Evolutionary conservation across 2,113 vertebrate genomes (phyloP), one percentile per base, ranked within the genome.

Genomic region (Silurus glanis): DNA sequence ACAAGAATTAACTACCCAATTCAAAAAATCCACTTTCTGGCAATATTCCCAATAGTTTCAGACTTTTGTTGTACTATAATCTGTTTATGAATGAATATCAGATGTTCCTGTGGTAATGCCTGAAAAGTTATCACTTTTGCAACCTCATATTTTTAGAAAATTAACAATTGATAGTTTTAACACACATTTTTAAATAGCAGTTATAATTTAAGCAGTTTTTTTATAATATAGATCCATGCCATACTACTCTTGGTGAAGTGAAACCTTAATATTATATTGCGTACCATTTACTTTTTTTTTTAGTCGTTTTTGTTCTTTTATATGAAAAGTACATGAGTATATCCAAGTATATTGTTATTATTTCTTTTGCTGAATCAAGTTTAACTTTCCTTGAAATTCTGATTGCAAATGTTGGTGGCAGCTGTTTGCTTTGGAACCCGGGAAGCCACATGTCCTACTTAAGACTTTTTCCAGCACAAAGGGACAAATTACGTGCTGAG

Each of bases 381-480:
- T 74, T 75, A 75, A 75, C 72, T 75, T 51, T 75, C 72, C 47
- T 0, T 75, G 72, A 47, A 78, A 55, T 78, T 78, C 13, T 78
- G 12, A 49, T 78, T 75, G 51, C 47, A 75, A 75, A 55, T 55
- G 74, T 28, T 55, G 74, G 74, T 78, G 74, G 72, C 72, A 75
- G 74, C 74, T 78, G 51, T 78, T 78, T 78, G 74, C 21, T 55
- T 78, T 78, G 12, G 23, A 78, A 25, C 74, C 23, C 5, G 7
- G n/a, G 51, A 55, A 78, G 23, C 74, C 74, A 55, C 74, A 76
- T 74, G 71, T 76, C 49, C 49, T 76, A n/a, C 72, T 53, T 53
- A 78, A 78, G 74, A 55, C 74, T 78, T n/a, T 25, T 78, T 78
- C 74, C 74, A 12, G 6, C 55, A 78, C 49, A 78, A 78, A 55